Base-by-base conservation (phyloP, 2,113 vertebrate genomes). In the Corvus hawaiiensis region DNA sequence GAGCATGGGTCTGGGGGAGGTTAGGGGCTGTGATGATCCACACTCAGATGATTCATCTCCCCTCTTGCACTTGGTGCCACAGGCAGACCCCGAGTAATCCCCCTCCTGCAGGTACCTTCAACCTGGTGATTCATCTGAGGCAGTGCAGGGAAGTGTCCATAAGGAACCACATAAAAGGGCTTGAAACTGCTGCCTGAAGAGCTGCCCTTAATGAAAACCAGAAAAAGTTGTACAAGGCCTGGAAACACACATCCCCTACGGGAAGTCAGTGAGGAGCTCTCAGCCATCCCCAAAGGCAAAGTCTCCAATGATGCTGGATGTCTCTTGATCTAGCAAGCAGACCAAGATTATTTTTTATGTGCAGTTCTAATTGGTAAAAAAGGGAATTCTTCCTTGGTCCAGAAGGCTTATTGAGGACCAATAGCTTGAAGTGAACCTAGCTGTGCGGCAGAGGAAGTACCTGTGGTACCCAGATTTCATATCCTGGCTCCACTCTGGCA, bases 231-330 rank as follows among this genome's bases (percentile, higher is more conserved):
- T 71, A 7, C 28, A 41, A 80, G 75, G 35, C 30, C 51, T 91
- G 54, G 28, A 67, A 88, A 86, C 13, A 67, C 14, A 44, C 19
- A 32, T 56, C 16, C 51, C n/a, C 1, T 2, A 0, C 30, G 43
- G 27, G 59, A 90, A 83, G 48, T 51, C 72, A 59, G 28, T 19
- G 37, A 88, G 83, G 37, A 91, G 30, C 24, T 84, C 79, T 71
- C 63, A 55, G 48, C 30, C 51, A 13, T 16, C 21, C 51, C 51
- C 76, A 78, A 82, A 76, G 74, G 27, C 37, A 63, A 79, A 54
- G 26, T n/a, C 41, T 68, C 49, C 2, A 2, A 2, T 3, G 8
- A 39, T 54, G 44, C 49, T 1, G 0, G 7, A 5, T 16, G 18
- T 51, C 39, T 74, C 67, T 89, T 13, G 3, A 28, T 28, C 32